Evolutionary conservation across 2,113 vertebrate species (phyloP).

Genomic region (Spilogale gracilis): DNA sequence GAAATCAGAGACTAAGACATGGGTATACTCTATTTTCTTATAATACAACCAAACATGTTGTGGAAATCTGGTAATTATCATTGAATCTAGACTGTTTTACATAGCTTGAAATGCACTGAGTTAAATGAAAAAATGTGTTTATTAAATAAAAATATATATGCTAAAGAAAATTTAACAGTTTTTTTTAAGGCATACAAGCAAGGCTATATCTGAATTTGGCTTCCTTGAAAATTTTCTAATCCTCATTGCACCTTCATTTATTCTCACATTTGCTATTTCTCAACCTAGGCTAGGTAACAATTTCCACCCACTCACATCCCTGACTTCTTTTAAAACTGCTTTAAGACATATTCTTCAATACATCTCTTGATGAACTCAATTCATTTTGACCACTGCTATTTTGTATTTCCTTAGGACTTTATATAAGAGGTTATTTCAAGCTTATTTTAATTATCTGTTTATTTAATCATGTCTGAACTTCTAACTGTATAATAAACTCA

Average conservation of each 20-base stretch:
- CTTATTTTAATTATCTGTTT: constrained; percentile 62
- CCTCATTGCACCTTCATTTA: background rate
- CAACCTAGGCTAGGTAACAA: background rate
- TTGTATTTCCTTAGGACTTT: constrained; percentile 14
- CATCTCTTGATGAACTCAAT: constrained; percentile 21
- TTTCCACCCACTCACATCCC: background rate
- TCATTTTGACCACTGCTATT: background rate
- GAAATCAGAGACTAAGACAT: constrained; percentile 25
- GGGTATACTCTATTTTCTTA: background rate
- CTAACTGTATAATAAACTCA: constrained; percentile 61
- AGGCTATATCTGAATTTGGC: background rate
- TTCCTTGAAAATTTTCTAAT: constrained; percentile 20
- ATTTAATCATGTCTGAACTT: constrained; percentile 46
- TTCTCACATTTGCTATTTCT: constrained; percentile 9
- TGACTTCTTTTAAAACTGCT: constrained; percentile 42
- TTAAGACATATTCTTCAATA: background rate
- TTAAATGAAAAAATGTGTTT: constrained; percentile 35
- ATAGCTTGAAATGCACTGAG: background rate
- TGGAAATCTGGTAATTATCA: background rate
- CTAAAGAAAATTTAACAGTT: background rate
- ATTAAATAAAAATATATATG: background rate
- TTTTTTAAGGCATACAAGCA: background rate
- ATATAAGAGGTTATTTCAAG: constrained; percentile 14
- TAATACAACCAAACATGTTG: background rate
- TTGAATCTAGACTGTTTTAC: background rate